Conservation (phyloP, 1,140 invertebrate species). For the Philopotamus ludificatus region DNA sequence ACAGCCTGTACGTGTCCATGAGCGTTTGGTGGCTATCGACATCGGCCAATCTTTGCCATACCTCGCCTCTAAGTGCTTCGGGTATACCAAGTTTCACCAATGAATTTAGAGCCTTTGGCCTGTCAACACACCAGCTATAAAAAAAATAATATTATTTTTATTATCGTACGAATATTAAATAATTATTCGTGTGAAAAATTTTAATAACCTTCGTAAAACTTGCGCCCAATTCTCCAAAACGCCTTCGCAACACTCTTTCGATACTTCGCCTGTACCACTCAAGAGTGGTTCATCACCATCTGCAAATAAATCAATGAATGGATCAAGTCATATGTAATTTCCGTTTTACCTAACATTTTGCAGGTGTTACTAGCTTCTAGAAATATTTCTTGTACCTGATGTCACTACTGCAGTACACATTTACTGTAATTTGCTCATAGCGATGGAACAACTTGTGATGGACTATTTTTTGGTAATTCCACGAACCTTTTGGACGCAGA, state of each 20-base stretch:
- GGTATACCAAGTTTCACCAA: conserved; percentile 90
- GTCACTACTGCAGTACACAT: too few relatives aligned
- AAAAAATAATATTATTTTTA: conserved; percentile 13
- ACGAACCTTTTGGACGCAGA: too few relatives aligned
- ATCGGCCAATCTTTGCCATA: conserved; percentile 93
- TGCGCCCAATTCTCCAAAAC: conserved; percentile 92
- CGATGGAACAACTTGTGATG: too few relatives aligned
- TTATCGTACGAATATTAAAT: not conserved
- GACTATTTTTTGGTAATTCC: too few relatives aligned
- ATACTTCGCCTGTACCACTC: conserved; percentile 94
- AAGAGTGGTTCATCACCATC: conserved; percentile 94
- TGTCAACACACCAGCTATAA: conserved; percentile 65
- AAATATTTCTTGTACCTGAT: too few relatives aligned
- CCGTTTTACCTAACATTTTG: too few relatives aligned
- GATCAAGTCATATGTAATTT: too few relatives aligned
- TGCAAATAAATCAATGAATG: too few relatives aligned
- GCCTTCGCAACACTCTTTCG: conserved; percentile 92
- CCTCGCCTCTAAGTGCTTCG: conserved; percentile 92
- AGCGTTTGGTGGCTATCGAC: conserved; percentile 80
- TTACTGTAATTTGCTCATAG: too few relatives aligned
- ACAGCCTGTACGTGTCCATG: conserved; percentile 87
- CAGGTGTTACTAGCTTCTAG: too few relatives aligned
- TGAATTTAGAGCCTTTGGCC: conserved; percentile 73
- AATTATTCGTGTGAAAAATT: not conserved
- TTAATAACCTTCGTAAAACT: conserved; percentile 75